Base-by-base conservation (phyloP, 2,797 vertebrate species). In the Agapornis canus region DNA sequence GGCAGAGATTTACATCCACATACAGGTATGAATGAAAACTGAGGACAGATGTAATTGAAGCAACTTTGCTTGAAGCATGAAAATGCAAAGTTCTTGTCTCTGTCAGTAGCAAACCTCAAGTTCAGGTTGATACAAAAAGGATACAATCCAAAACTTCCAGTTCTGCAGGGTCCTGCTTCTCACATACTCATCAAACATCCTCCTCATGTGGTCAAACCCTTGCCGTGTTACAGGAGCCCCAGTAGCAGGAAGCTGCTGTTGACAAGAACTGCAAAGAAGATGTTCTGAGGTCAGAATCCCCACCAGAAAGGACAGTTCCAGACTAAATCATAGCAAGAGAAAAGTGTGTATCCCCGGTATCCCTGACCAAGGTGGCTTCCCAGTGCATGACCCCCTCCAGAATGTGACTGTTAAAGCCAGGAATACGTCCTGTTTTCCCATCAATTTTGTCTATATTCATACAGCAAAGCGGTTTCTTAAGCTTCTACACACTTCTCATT, bases 141-240 rank as follows among this genome's bases (percentile, higher is more conserved):
- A 99, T 99, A 99, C 99, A 43, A 99, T 98, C 99, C 99, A 99
- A 97, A 99, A 99, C 97, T 99, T 99, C 99, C 99, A 99, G 97
- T 99, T 99, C 95, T 99, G 99, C 69, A 99, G 98, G 32, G 98
- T 99, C 93, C 99, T 98, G 95, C 54, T 99, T 94, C 98, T 99
- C 60, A 99, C 98, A 1, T 99, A 99, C 26, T 99, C 99, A 12
- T 99, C 98, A 89, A 99, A 99, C 98, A 98, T 98, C 59, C 95
- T 98, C 88, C 96, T 98, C 98, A 99, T 99, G 96, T 98, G 98
- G 93, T 99, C 98, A 21, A 98, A 98, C 42, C 98, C 98, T 18
- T 98, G 98, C 7, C 97, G 94, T 2, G 98, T 97, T 40, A 99
- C n/a, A 0, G 99, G 98, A 23, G 98, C 99, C 0, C 99, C 99